Base-by-base conservation (phyloP, 2,888 invertebrate species). In the Tuta absoluta region DNA sequence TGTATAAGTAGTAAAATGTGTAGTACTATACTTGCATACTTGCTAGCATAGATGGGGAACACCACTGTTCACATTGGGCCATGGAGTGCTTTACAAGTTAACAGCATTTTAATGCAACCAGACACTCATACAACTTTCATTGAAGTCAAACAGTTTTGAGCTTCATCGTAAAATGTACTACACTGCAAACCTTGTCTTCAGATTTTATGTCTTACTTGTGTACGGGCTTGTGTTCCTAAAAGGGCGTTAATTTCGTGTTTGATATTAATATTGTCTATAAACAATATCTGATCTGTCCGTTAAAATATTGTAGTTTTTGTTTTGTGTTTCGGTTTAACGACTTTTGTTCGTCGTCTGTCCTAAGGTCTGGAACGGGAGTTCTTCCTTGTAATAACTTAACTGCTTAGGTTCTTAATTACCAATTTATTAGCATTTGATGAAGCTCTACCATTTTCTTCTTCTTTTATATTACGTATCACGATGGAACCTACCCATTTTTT, bases 151-250 rank as follows among this genome's bases (percentile, higher is more conserved):
- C 23, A 5, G 51, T 51, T 23, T 56, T 21, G 49, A 24, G n/a
- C 56, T 12, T 7, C 57, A 49, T 66, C 66, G 51, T 63, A 63
- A 66, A 66, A 45, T n/a, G 17, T 48, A 19, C n/a, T 23, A 49
- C 61, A 66, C 62, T 63, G 66, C 61, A 56, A 48, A 49, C 49
- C 37, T n/a, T 37, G 53, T 60, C 0, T 63, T 62, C 63, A 23
- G 45, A 53, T 48, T 66, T 66, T 57, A 49, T 49, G 57, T 49
- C n/a, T 17, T 11, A 57, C 57, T 37, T 19, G 23, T 66, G 61
- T 53, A 61, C n/a, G 58, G 51, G n/a, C n/a, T n/a, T n/a, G n/a
- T n/a, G n/a, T 58, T 51, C 19, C 38, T 61, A 23, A 58, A 63
- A 41, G 59, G 62, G 38, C 19, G 28, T 64, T 63, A 49, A 62